These are phyloP conservation scores for Coracopsis vasa DNA, from an alignment of 2,113 vertebrate genomes.

Conservation along the genomic window DNA sequence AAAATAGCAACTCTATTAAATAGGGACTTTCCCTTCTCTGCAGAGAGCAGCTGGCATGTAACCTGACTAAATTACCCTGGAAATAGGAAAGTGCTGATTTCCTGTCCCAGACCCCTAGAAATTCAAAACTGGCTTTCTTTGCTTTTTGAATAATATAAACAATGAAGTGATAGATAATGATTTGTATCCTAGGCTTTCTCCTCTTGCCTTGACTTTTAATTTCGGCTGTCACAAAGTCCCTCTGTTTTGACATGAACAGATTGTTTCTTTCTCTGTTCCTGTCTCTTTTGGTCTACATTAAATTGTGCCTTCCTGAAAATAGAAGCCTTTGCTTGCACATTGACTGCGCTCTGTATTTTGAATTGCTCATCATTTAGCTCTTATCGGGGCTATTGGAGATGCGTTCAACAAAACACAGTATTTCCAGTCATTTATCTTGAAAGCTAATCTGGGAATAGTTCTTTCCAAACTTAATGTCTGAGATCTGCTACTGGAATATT, in stretches of 20 bases:
- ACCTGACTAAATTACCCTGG: background rate
- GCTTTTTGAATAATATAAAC: background rate
- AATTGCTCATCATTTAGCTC: background rate
- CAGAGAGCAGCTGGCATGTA: background rate
- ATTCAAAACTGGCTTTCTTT: background rate
- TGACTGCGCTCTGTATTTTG: background rate
- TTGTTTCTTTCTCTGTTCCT: background rate
- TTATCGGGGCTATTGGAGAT: background rate
- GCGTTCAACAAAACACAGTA: background rate
- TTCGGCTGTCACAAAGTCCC: background rate
- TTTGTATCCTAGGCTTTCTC: background rate
- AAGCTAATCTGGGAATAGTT: background rate
- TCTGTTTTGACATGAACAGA: slow-evolving; percentile 14
- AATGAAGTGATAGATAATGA: background rate
- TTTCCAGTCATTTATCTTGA: slow-evolving; percentile 38
- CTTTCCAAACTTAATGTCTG: slow-evolving; percentile 13
- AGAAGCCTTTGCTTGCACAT: background rate
- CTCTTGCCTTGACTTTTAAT: background rate
- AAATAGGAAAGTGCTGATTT: slow-evolving; percentile 7
- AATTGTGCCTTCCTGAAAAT: slow-evolving; percentile 17
- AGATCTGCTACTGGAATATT: background rate
- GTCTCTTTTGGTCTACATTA: background rate
- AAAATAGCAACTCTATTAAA: background rate
- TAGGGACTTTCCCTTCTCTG: background rate
- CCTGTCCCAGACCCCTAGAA: background rate